Conservation (phyloP, 2,797 vertebrate genomes). For the Sebastes hubbsi region DNA sequence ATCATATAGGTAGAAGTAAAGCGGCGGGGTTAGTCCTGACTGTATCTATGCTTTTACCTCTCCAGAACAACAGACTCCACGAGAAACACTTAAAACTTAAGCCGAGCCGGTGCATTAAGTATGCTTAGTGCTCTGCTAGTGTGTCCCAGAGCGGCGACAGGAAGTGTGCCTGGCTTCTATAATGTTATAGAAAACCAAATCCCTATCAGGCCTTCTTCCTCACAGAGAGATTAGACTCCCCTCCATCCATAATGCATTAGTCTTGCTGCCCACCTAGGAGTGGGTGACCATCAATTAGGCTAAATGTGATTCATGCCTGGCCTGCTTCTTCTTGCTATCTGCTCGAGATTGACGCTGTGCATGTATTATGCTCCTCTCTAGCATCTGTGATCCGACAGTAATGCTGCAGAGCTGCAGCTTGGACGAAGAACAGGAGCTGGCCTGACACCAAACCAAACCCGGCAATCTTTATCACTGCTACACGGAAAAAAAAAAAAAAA, state of each 20-base stretch:
- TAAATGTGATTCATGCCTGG: slow-evolving; percentile 34
- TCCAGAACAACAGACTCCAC: background rate
- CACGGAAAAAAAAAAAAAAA: background rate
- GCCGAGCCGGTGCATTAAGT: slow-evolving; percentile 22
- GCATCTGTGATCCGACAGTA: slow-evolving; percentile 25
- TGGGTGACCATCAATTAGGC: slow-evolving; percentile 43
- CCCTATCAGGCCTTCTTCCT: slow-evolving; percentile 25
- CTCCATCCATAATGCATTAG: slow-evolving; percentile 55
- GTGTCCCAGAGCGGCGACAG: slow-evolving; percentile 23
- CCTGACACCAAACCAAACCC: background rate
- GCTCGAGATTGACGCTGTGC: background rate
- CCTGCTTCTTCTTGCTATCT: background rate
- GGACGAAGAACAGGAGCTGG: slow-evolving; percentile 1
- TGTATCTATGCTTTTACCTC: background rate
- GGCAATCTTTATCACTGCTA: background rate
- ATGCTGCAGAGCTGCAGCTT: slow-evolving; percentile 8
- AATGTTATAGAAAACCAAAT: slow-evolving; percentile 32
- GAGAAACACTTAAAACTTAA: slow-evolving; percentile 21
- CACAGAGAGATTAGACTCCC: slow-evolving; percentile 33
- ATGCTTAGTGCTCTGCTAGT: slow-evolving; percentile 32
- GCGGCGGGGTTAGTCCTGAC: background rate
- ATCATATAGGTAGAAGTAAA: background rate
- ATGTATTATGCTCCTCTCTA: background rate
- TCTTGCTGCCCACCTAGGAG: slow-evolving; percentile 39
- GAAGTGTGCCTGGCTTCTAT: slow-evolving; percentile 36